phyloP scores from a whole-genome alignment of 2,888 invertebrate genomes.

The Stenchaetothrips biformis region DNA sequence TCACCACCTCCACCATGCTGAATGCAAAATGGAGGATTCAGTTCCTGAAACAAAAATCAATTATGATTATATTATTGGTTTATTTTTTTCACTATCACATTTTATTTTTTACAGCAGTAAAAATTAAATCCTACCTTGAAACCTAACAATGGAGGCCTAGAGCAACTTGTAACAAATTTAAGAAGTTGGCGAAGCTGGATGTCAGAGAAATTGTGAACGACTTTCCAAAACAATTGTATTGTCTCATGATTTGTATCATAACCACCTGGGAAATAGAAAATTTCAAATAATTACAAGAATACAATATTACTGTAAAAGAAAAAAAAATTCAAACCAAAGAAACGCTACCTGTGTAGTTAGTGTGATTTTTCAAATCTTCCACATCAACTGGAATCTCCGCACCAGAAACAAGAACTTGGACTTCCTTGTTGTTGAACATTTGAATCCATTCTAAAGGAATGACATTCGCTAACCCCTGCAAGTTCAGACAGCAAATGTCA shows the following conservation, averaged over 20 bases:
- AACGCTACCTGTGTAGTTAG: constrained; percentile 73
- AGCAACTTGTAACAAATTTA: constrained; percentile 98
- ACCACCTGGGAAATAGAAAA: constrained; percentile 56
- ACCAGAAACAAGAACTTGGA: constrained; percentile 95
- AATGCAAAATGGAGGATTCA: constrained; percentile 94
- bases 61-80: neutral
- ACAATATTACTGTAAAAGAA: constrained; percentile 27
- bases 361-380: constrained; percentile 76
- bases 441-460: constrained; percentile 88
- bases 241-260: constrained; percentile 78
- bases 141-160: constrained; percentile 90
- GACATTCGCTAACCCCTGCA: constrained; percentile 81
- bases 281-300: constrained; percentile 28
- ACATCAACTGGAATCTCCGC: constrained; percentile 91
- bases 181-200: constrained; percentile 78
- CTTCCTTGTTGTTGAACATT: constrained; percentile 89
- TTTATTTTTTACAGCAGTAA: neutral
- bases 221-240: constrained; percentile 84
- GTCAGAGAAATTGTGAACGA: constrained; percentile 76
- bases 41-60: constrained; percentile 58
- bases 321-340: constrained; percentile 29
- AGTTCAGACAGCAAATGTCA: constrained; percentile 23
- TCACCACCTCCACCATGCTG: constrained; percentile 87
- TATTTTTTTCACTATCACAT: neutral
- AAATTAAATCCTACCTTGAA: constrained; percentile 69